These are phyloP conservation scores for Anas platyrhynchos DNA, from an alignment of 2,113 vertebrate species.

Conservation along the genomic window DNA sequence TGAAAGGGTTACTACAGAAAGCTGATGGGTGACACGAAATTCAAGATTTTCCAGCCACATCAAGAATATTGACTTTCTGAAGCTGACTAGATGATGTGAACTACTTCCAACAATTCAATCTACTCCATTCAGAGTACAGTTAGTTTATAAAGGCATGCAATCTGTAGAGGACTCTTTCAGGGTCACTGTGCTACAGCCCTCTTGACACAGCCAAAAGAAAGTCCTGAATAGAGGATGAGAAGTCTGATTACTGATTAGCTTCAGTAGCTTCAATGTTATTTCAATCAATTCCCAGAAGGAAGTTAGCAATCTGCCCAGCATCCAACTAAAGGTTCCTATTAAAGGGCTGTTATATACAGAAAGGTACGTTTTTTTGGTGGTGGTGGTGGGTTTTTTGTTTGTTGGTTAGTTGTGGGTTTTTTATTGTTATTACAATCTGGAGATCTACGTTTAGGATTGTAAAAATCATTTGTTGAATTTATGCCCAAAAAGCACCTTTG, in stretches of 20 bases:
- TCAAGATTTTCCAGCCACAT: background rate
- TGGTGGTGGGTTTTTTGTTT: too few relatives aligned
- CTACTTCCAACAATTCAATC: constrained; percentile 51
- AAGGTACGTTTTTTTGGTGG: background rate
- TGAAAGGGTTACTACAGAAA: constrained; percentile 8
- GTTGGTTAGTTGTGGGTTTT: background rate
- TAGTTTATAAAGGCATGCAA: constrained; percentile 31
- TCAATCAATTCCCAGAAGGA: constrained; percentile 37
- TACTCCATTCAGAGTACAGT: background rate
- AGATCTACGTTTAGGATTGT: background rate
- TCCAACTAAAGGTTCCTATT: constrained; percentile 34
- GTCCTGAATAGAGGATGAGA: constrained; percentile 22
- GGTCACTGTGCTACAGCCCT: constrained; percentile 14
- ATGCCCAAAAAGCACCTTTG: background rate
- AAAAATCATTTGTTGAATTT: background rate
- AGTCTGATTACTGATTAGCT: constrained; percentile 45
- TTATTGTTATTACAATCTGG: background rate
- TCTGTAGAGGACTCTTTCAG: constrained; percentile 19
- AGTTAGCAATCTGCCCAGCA: constrained; percentile 46
- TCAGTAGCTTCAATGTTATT: constrained; percentile 43
- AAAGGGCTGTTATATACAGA: constrained; percentile 7
- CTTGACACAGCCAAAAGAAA: constrained; percentile 32
- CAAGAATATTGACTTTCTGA: constrained; percentile 38
- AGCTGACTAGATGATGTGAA: background rate
- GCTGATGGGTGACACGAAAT: background rate